phyloP scores from a whole-genome alignment of 1,140 invertebrate genomes.

The Pachyrhynchus sulphureomaculatus region DNA sequence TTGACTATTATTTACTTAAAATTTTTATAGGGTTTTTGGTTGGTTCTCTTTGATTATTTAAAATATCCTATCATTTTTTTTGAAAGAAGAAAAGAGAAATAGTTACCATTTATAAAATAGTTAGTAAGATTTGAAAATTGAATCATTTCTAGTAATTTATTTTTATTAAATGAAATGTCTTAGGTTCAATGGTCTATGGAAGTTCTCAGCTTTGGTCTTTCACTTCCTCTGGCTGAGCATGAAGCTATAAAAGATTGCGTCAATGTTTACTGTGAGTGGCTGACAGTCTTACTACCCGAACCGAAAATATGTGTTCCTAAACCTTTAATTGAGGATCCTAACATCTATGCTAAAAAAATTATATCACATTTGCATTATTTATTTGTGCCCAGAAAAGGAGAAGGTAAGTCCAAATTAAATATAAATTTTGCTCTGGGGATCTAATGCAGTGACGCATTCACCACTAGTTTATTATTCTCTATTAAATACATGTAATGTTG shows the following conservation, averaged over 20 bases:
- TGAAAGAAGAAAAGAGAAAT: no score
- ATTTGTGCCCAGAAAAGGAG: constrained; percentile 89
- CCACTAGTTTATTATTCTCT: no score
- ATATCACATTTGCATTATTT: constrained; percentile 92
- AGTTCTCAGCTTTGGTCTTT: constrained; percentile 91
- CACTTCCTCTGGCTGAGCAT: constrained; percentile 85
- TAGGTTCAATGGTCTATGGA: constrained; percentile 87
- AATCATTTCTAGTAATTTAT: no score
- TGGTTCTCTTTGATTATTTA: neutral
- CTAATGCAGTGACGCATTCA: no score
- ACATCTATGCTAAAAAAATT: constrained; percentile 88
- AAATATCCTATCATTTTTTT: no score
- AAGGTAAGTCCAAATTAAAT: constrained; percentile 70
- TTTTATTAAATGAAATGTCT: no score
- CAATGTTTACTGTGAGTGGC: constrained; percentile 96
- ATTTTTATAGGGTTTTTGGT: neutral
- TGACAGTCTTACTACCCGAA: constrained; percentile 79
- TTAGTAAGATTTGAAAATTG: no score
- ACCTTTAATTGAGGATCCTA: constrained; percentile 85
- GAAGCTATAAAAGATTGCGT: constrained; percentile 95
- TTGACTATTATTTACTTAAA: no score
- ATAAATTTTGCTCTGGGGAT: no score
- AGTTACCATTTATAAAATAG: no score
- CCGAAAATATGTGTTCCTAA: constrained; percentile 83
- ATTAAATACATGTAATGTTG: no score